A percentile compares a stretch with the other conserved stretches of the same genome.
phyloP scores from a whole-genome alignment of 2,797 vertebrate genomes.

The Gallirallus australis region DNA sequence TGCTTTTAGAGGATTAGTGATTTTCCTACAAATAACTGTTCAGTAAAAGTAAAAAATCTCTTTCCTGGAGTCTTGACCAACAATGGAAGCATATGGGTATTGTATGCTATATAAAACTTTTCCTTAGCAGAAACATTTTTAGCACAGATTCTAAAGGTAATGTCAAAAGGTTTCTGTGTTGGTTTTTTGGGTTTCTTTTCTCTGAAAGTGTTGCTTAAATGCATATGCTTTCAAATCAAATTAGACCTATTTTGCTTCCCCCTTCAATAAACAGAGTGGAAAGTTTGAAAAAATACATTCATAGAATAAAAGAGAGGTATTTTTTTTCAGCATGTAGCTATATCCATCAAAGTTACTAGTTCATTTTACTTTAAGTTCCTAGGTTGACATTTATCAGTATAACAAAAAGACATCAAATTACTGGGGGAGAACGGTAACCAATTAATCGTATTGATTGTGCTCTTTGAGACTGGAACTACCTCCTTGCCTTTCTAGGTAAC shows the following conservation, averaged over 20 bases:
- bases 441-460: background rate
- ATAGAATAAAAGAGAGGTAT: background rate
- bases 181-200: no score
- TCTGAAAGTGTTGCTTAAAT: background rate
- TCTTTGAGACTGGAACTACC: background rate
- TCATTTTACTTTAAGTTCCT: background rate
- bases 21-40: constrained; percentile 6
- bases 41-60: background rate
- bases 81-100: background rate
- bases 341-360: background rate
- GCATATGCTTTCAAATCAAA: background rate
- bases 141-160: background rate
- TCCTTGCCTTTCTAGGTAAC: background rate
- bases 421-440: background rate
- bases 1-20: constrained; percentile 8
- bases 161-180: background rate
- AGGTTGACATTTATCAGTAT: background rate
- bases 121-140: background rate
- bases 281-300: background rate
- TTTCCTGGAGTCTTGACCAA: background rate
- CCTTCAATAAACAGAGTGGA: background rate
- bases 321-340: background rate
- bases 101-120: background rate
- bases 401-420: background rate
- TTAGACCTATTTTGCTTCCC: background rate